Evolutionary conservation across 2,888 invertebrate genomes (phyloP).

Genomic region (Coremacera marginata): DNA sequence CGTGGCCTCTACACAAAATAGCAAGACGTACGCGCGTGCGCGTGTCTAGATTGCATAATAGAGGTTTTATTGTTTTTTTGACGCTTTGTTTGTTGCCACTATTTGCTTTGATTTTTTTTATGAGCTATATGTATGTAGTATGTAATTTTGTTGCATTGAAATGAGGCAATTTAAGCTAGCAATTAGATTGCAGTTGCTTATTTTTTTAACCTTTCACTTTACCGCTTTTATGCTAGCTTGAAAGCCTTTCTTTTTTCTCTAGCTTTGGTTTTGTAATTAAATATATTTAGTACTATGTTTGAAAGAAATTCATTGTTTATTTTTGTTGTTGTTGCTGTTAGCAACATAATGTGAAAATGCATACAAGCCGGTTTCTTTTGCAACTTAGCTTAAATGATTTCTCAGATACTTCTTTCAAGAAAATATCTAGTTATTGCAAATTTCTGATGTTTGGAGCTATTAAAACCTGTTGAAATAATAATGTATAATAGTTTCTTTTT

Average conservation of each 20-base stretch:
- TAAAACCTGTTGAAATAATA: too few relatives aligned
- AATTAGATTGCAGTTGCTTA: neutral
- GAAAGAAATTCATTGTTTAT: neutral
- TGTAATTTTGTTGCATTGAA: neutral
- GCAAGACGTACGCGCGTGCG: neutral
- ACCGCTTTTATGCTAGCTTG: neutral
- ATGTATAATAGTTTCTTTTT: too few relatives aligned
- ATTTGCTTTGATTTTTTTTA: neutral
- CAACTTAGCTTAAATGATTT: too few relatives aligned
- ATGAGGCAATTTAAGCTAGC: neutral
- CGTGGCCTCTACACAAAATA: neutral
- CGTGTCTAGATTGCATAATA: slow-evolving; percentile 16
- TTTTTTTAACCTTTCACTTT: slow-evolving; percentile 18
- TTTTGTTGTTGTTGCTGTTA: neutral
- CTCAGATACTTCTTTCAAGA: too few relatives aligned
- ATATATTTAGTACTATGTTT: too few relatives aligned
- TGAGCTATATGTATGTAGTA: neutral
- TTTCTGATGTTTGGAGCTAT: too few relatives aligned
- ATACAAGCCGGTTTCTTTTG: too few relatives aligned
- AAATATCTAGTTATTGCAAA: too few relatives aligned
- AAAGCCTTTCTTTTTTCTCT: neutral
- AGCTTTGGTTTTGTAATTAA: neutral
- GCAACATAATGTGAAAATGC: too few relatives aligned
- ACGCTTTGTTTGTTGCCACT: neutral
- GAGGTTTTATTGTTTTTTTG: neutral